Evolutionary conservation across 2,888 invertebrate species (phyloP).

Genomic region (Drosophila vallismaia): DNA sequence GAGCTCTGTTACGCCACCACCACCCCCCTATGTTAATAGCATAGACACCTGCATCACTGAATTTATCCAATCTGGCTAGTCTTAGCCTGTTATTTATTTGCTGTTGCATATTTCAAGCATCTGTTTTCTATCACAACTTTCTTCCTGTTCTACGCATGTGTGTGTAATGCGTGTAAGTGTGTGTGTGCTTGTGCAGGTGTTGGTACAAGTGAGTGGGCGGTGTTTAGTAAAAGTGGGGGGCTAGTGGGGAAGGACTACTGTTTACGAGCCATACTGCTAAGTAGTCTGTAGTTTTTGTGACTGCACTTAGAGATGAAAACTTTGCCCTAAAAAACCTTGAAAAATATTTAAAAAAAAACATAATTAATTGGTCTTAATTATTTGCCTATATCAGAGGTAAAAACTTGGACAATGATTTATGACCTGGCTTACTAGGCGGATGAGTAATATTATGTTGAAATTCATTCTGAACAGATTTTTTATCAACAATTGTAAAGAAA

Average conservation of each 20-base stretch:
- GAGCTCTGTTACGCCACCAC: conserved; percentile 33
- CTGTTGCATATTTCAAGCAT: conserved; percentile 73
- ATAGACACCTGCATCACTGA: conserved; percentile 42
- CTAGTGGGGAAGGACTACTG: conserved; percentile 7
- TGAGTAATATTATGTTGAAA: neutral
- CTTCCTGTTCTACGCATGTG: conserved; percentile 51
- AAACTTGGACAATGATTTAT: neutral
- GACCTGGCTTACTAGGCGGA: neutral
- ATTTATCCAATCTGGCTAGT: conserved; percentile 66
- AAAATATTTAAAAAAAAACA: neutral
- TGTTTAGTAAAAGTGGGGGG: conserved; percentile 2
- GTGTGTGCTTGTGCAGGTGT: conserved; percentile 18
- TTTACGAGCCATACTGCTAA: conserved; percentile 37
- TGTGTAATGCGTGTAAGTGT: conserved; percentile 3
- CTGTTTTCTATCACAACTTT: conserved; percentile 73
- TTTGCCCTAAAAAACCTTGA: neutral
- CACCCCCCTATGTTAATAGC: conserved; percentile 71
- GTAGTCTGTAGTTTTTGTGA: conserved; percentile 43
- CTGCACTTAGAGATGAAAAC: conserved; percentile 11
- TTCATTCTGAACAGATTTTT: neutral
- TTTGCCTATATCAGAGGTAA: neutral
- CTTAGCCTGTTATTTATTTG: conserved; percentile 72
- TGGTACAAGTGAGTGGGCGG: conserved; percentile 14
- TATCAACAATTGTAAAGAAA: too few species aligned
- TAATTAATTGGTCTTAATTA: neutral